Evolutionary conservation across 2,888 invertebrate species (phyloP), one percentile per base, ranked within the genome.

Genomic region (Diabrotica balteata): DNA sequence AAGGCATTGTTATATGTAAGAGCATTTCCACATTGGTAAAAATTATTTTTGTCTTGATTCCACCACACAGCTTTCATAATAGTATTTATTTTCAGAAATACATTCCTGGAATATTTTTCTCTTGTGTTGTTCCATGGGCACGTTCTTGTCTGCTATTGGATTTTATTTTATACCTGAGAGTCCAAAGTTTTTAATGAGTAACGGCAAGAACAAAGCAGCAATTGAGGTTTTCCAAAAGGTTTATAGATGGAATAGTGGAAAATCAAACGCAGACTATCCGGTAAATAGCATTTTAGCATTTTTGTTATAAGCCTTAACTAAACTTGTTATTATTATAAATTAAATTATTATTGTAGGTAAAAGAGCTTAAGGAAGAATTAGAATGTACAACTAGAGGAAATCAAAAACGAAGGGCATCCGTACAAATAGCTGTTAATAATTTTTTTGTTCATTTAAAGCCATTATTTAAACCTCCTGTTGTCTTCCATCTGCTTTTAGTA

Each of bases 101-200:
- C 87, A 87, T 73, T 85, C 88, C 0, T 90, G 89, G 89, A 89
- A 89, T 77, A 73, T 89, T 52, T 90, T 88, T 77, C 83, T 91
- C 11, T 80, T 89, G 63, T 81, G 88, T 0, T 85, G 87, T 81
- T 84, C 89, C 0, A 67, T 92, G 67, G 90, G 93, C 7, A 90
- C 91, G 43, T 79, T 94, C 0, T 72, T 91, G 0, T 88, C 91
- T 8, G 90, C 90, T 0, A 70, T 90, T 43, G 85, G 87, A 0
- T 84, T 89, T 61, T 82, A 88, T 68, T 86, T 87, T 69, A 84
- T 91, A 67, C 92, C 93, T 0, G 93, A 94, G 81, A 93, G 92
- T 79, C 93, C 93, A 8, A 92, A 92, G 82, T 93, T 91, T 82
- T 85, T 93, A 6, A 90, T 93, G 87, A 88, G 90, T 1, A 86